These are phyloP conservation scores for Dicerorhinus sumatrensis DNA, from an alignment of 2,113 vertebrate genomes.

Conservation along the genomic window DNA sequence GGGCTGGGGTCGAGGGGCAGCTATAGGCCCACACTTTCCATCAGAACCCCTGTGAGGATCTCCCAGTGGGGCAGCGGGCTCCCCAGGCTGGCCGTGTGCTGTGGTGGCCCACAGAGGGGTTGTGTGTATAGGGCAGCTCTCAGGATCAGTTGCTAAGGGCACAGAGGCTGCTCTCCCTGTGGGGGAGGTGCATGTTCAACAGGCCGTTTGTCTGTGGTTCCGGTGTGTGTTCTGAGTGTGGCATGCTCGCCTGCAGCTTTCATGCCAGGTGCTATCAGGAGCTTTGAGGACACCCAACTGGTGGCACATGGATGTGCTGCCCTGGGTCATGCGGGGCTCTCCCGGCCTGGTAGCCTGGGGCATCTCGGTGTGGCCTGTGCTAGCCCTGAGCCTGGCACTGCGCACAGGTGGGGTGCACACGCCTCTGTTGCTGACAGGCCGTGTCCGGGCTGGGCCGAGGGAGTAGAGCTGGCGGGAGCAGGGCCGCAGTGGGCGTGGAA, in stretches of 20 bases:
- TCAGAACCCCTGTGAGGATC: neutral
- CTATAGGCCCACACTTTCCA: neutral
- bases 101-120: neutral
- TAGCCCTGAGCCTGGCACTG: neutral
- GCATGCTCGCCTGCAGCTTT: fast-evolving
- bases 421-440: fast-evolving
- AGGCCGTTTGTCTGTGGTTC: neutral
- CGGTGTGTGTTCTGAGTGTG: fast-evolving
- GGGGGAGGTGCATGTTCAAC: neutral
- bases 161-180: fast-evolving
- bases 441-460: neutral
- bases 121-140: neutral
- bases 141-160: no score
- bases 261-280: no score
- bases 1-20: neutral
- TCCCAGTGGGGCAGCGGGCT: no score
- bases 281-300: no score
- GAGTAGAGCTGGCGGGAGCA: neutral
- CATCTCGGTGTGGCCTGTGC: neutral
- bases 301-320: neutral
- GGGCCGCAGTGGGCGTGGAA: fast-evolving
- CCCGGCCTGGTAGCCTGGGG: no score
- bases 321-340: fast-evolving
- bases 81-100: neutral
- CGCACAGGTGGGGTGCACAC: fast-evolving